phyloP scores from a whole-genome alignment of 2,888 invertebrate genomes.

The Nymphalis c-album region DNA sequence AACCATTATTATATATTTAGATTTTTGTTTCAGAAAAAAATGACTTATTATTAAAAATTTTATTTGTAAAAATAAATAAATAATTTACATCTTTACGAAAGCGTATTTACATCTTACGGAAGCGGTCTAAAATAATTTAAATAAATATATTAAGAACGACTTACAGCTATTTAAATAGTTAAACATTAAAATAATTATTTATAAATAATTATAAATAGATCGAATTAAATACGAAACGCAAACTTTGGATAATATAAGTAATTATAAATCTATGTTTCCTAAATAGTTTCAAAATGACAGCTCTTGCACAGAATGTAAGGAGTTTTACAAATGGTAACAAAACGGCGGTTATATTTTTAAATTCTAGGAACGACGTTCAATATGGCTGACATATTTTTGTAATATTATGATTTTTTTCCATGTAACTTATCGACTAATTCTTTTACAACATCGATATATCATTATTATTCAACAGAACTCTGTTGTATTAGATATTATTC shows the following conservation, averaged over 20 bases:
- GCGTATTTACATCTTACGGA: conserved; percentile 76
- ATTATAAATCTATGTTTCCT: conserved; percentile 5
- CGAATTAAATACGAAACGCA: conserved; percentile 15
- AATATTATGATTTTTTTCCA: conserved; percentile 6
- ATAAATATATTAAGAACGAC: conserved; percentile 36
- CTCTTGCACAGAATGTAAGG: conserved; percentile 5
- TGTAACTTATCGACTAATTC: conserved; percentile 3
- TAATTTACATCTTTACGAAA: conserved; percentile 71
- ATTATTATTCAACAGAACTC: background rate
- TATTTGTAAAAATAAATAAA: conserved; percentile 73
- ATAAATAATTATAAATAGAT: conserved; percentile 14
- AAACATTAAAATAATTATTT: conserved; percentile 17
- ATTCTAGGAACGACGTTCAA: conserved; percentile 24
- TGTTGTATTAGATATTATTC: background rate
- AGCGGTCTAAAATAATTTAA: conserved; percentile 55
- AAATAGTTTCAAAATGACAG: conserved; percentile 4
- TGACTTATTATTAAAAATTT: conserved; percentile 38
- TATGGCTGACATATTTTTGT: conserved; percentile 31
- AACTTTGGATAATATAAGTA: conserved; percentile 22
- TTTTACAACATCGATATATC: background rate
- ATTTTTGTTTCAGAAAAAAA: conserved; percentile 23
- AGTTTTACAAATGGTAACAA: conserved; percentile 28
- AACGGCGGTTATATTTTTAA: conserved; percentile 12
- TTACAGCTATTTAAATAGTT: conserved; percentile 15
- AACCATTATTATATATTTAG: too few relatives aligned